These are phyloP conservation scores for Varecia variegata DNA, from an alignment of 2,797 vertebrate genomes.

Conservation along the genomic window DNA sequence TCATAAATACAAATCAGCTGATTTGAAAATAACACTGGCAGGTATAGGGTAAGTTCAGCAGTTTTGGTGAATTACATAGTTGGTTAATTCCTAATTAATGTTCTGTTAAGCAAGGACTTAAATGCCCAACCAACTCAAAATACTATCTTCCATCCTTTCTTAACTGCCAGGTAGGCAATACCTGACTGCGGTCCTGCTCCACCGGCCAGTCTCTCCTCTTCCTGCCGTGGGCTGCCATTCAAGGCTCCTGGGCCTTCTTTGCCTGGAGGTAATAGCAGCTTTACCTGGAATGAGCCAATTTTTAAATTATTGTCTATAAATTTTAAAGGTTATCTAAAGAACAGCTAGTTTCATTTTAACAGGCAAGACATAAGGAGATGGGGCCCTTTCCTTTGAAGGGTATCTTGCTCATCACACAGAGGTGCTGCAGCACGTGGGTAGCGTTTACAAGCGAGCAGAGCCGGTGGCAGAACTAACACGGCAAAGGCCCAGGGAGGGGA, in stretches of 20 bases:
- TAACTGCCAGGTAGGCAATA: conserved; percentile 67
- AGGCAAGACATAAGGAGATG: not conserved
- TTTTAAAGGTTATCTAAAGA: not conserved
- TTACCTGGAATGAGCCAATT: conserved; percentile 83
- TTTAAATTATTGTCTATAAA: not conserved
- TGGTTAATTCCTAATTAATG: not conserved
- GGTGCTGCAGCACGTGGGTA: rapidly evolving
- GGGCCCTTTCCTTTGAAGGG: not conserved
- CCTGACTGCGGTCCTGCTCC: conserved; percentile 85
- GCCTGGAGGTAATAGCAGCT: conserved; percentile 87
- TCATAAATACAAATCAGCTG: not conserved
- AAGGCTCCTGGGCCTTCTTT: conserved; percentile 82
- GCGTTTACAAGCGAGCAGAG: not conserved
- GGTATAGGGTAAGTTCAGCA: not conserved
- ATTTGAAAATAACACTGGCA: not conserved
- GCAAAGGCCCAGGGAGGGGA: not conserved
- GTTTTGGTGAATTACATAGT: not conserved
- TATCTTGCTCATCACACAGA: not conserved
- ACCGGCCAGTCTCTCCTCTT: conserved; percentile 78
- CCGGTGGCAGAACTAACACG: not conserved
- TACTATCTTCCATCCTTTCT: not conserved
- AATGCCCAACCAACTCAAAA: not conserved
- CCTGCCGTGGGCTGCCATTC: conserved; percentile 83
- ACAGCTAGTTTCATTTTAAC: not conserved
- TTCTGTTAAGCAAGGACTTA: not conserved